Evolutionary conservation across 2,888 invertebrate species (phyloP), one percentile per base, ranked within the genome.

Genomic region (Digitonthophagus gazella): DNA sequence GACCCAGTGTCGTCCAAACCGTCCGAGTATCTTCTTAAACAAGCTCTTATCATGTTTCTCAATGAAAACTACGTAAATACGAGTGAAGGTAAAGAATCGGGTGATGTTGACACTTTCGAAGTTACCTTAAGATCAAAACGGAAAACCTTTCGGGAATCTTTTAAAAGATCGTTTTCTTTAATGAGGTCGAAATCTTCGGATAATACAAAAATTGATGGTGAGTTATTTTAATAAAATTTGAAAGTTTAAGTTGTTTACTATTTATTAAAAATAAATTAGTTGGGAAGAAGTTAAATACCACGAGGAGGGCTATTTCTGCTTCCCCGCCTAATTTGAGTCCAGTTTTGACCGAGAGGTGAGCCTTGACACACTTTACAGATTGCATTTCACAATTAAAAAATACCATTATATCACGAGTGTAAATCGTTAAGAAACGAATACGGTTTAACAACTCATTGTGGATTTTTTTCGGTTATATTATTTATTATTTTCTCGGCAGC

Each of bases 11-110:
- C 68, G 19, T 44, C 64, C 11, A 71, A 44, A 64, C 18, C 61
- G 67, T 64, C 71, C 22, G 68, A 71, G 64, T 66, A 68, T 65
- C 64, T 71, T 16, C 22, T 71, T 55, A 71, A 66, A 61, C 66
- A 66, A 55, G 71, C 65, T 14, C 64, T 58, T 14, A 64, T 64
- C 56, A 71, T 71, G 68, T 68, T 71, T 66, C 58, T 71, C 5
- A 67, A 66, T 57, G 71, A 70, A 20, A 67, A 67, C 15, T 67
- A 63, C 67, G 56, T 70, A 18, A 70, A 70, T 15, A 66, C 66
- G 15, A 66, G 19, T 55, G 18, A 65, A 14, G 19, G 64, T n/a
- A 44, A 66, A 18, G 28, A 16, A 18, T n/a, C n/a, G n/a, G 15
- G 20, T 28, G 28, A 15, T 11, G 57, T 19, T 15, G 57, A 57